Percentiles rank a stretch among this genome's conserved stretches.
Evolutionary conservation across 2,113 vertebrate genomes (phyloP).

Genomic region (Festucalex cinctus): DNA sequence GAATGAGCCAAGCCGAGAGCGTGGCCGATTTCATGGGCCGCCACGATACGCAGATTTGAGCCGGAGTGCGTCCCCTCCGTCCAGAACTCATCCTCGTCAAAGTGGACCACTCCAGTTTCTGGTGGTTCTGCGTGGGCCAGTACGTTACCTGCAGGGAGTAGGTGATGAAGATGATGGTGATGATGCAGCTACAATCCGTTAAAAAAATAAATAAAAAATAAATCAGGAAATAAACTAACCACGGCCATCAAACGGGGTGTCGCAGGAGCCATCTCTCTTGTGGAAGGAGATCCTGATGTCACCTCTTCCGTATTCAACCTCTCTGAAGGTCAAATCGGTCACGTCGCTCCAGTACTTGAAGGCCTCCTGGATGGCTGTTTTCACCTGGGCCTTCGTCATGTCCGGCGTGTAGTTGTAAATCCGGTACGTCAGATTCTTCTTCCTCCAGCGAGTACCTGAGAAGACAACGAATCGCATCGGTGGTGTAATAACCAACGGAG

Average conservation of each 20-base stretch:
- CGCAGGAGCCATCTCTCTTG: conserved; percentile 54
- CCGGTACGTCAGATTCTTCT: conserved; percentile 79
- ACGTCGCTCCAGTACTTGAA: conserved; percentile 84
- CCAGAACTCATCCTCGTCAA: conserved; percentile 86
- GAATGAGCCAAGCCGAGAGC: conserved; percentile 86
- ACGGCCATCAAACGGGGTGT: conserved; percentile 69
- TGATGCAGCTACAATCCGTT: not conserved
- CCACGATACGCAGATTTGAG: conserved; percentile 84
- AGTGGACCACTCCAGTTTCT: conserved; percentile 82
- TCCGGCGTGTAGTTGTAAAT: conserved; percentile 80
- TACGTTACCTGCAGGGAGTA: conserved; percentile 70
- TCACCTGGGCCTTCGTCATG: conserved; percentile 60
- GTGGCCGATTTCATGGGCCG: conserved; percentile 88
- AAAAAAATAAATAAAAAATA: not conserved
- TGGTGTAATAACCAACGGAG: too few relatives aligned
- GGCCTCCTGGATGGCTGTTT: conserved; percentile 71
- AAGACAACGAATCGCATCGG: not conserved
- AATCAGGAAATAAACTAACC: too few relatives aligned
- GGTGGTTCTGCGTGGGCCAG: conserved; percentile 85
- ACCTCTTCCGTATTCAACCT: conserved; percentile 71
- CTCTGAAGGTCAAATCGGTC: conserved; percentile 75
- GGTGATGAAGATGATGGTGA: conserved; percentile 1
- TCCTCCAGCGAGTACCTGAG: conserved; percentile 81
- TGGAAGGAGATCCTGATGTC: conserved; percentile 85
- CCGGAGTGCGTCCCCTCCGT: conserved; percentile 77